Evolutionary conservation across 2,797 vertebrate genomes (phyloP), one percentile per base, ranked within the genome.

Genomic region (Pangasius larnaudii): DNA sequence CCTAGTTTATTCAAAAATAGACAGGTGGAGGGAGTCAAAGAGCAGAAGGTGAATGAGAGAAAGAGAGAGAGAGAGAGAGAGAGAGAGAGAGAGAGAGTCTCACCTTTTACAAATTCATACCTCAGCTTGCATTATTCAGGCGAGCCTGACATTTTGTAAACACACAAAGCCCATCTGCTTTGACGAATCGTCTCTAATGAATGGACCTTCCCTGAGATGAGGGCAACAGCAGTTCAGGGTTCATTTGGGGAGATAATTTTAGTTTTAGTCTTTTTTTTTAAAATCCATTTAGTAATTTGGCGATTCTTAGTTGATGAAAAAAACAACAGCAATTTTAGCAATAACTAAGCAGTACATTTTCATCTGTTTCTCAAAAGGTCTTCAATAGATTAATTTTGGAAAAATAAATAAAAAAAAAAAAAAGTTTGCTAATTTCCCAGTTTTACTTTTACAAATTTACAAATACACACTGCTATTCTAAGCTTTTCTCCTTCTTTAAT

Each of bases 101-200:
- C 49, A 86, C 84, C 87, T 92, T 92, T 91, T 89, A 85, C 88
- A 91, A 89, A 92, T 93, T 91, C 89, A 93, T 91, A 91, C 88
- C 86, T 85, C 86, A 85, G 67, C 42, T 91, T 90, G 85, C 87
- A 92, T 92, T 92, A 92, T 90, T 92, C 90, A 92, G 84, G 86
- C 79, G 81, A 89, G 91, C 86, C 86, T 90, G 91, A 92, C 77
- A 84, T 82, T 87, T 78, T 86, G 89, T 89, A 93, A 92, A 92
- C 86, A 86, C 91, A 90, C 86, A 85, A 80, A 56, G 87, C 78
- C 88, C 87, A 91, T 89, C 91, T 63, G 91, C 91, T 89, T 90
- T 92, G 91, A 94, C 91, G 74, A 91, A 91, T 90, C 81, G 86
- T 84, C 85, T 83, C 90, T 88, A 92, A 91, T 93, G 85, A 92